Percentiles rank a stretch among this genome's conserved stretches.
Evolutionary conservation across 2,113 vertebrate species (phyloP).

Genomic region (Brachyhypopomus occidentalis): DNA sequence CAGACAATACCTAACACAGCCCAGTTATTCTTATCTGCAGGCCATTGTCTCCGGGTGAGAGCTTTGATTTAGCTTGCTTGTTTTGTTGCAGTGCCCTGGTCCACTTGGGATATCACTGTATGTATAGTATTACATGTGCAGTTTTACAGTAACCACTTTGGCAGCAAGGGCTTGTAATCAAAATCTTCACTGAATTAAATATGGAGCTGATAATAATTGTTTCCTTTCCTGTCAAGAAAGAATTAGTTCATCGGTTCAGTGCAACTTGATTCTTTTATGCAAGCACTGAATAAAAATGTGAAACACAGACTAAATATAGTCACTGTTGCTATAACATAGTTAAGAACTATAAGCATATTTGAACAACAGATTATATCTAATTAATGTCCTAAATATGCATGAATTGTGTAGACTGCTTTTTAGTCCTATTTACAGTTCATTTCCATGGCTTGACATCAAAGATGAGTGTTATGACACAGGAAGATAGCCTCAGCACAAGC

Average conservation of each 20-base stretch:
- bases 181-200: conserved; percentile 12
- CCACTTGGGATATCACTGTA: not conserved
- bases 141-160: conserved; percentile 21
- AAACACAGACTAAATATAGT: not conserved
- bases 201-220: conserved; percentile 30
- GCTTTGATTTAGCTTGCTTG: conserved; percentile 30
- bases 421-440: not conserved
- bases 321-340: not conserved
- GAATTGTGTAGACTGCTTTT: not conserved
- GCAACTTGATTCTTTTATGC: not conserved
- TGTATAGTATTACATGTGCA: conserved; percentile 20
- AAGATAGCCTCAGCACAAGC: not conserved
- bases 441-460: not conserved
- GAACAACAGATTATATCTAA: too few species aligned
- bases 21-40: conserved; percentile 39
- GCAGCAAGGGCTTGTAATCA: conserved; percentile 10
- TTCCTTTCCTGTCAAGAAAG: conserved; percentile 26
- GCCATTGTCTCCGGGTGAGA: conserved; percentile 11
- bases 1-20: conserved; percentile 33
- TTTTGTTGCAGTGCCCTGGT: conserved; percentile 19
- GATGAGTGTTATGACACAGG: not conserved
- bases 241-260: not conserved
- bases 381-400: not conserved
- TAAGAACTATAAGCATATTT: not conserved
- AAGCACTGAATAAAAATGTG: conserved; percentile 8